Conservation (phyloP, 2,888 invertebrate species). For the Meta bourneti region DNA sequence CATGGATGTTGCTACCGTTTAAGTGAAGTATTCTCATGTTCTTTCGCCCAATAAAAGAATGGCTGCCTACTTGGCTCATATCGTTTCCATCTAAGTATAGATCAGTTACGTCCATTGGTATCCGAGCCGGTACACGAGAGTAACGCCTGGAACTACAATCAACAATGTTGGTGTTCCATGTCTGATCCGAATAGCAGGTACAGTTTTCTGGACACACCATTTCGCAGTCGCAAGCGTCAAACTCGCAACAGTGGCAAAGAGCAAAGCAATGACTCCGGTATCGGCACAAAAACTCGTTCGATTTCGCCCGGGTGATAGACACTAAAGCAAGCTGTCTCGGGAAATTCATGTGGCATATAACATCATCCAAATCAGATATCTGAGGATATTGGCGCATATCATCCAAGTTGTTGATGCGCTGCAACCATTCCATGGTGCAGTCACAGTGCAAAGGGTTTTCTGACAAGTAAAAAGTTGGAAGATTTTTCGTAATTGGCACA, state of each 20-base stretch:
- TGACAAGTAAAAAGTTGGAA: slow-evolving; percentile 91
- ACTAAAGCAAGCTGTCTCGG: slow-evolving; percentile 87
- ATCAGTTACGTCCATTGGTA: slow-evolving; percentile 94
- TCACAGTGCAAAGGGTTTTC: slow-evolving; percentile 93
- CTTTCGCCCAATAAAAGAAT: slow-evolving; percentile 92
- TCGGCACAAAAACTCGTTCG: slow-evolving; percentile 91
- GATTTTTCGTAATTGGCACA: slow-evolving; percentile 86
- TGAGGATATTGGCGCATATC: slow-evolving; percentile 88
- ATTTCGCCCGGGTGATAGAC: slow-evolving; percentile 88
- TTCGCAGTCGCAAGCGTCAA: slow-evolving; percentile 94
- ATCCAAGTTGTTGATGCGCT: slow-evolving; percentile 87
- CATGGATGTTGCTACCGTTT: slow-evolving; percentile 89
- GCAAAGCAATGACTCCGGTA: slow-evolving; percentile 93
- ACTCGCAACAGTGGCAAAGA: slow-evolving; percentile 93
- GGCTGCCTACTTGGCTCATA: slow-evolving; percentile 88
- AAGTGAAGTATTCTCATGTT: slow-evolving; percentile 88
- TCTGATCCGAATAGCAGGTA: slow-evolving; percentile 93
- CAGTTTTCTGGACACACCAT: slow-evolving; percentile 94
- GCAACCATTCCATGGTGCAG: slow-evolving; percentile 94
- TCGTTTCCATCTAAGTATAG: slow-evolving; percentile 92
- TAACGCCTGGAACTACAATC: slow-evolving; percentile 86
- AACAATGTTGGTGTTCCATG: slow-evolving; percentile 92
- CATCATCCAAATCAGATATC: slow-evolving; percentile 90
- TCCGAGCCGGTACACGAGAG: slow-evolving; percentile 86
- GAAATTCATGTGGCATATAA: slow-evolving; percentile 90